phyloP scores from a whole-genome alignment of 1,140 invertebrate genomes.

The Drosophila bipectinata region DNA sequence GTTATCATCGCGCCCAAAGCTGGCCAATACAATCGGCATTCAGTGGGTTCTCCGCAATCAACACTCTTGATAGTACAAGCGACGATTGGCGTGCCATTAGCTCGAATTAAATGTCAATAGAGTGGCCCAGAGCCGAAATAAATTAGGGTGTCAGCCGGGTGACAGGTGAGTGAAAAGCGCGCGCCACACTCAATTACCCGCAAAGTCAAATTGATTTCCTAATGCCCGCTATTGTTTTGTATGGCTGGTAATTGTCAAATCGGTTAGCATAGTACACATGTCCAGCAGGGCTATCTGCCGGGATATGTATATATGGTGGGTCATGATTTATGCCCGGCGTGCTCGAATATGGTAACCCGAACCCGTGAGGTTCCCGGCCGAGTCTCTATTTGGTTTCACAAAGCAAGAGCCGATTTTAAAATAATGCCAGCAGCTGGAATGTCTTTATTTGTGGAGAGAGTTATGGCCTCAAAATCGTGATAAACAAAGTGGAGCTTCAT shows the following conservation, averaged over 20 bases:
- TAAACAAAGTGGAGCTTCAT: no score
- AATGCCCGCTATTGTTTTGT: conserved; percentile 21
- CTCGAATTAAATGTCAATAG: conserved; percentile 77
- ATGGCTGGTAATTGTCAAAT: neutral
- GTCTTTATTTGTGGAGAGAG: no score
- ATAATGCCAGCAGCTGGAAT: no score
- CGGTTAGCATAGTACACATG: neutral
- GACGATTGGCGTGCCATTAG: conserved; percentile 64
- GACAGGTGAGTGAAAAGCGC: conserved; percentile 34
- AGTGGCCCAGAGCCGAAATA: conserved; percentile 9
- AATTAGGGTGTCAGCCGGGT: conserved; percentile 9
- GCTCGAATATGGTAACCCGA: no score
- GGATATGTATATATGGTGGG: conserved; percentile 37
- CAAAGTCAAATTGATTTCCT: conserved; percentile 42
- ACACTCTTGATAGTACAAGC: conserved; percentile 49
- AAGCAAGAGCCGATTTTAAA: no score
- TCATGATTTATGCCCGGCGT: conserved; percentile 13
- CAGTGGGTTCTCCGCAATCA: conserved; percentile 16
- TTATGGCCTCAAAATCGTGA: no score
- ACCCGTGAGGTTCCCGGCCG: no score
- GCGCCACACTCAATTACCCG: conserved; percentile 41
- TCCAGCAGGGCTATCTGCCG: conserved; percentile 27
- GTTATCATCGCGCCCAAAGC: conserved; percentile 40
- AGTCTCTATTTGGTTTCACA: no score
- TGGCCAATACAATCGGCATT: conserved; percentile 25